phyloP scores from a whole-genome alignment of 2,113 vertebrate genomes.

The Pantherophis guttatus region DNA sequence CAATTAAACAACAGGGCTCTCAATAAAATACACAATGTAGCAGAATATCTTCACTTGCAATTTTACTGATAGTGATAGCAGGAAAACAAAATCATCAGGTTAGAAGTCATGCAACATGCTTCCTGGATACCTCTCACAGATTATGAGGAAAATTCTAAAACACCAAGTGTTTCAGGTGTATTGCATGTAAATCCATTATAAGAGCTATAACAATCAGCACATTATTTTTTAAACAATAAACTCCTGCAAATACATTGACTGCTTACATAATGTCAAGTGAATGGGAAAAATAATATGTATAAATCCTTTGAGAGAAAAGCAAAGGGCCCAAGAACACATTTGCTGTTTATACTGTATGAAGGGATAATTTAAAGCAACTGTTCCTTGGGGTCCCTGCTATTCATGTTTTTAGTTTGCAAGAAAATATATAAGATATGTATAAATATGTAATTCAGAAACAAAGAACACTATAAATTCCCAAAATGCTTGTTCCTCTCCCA shows the following conservation, averaged over 20 bases:
- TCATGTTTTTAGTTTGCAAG: not conserved
- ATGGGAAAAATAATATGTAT: not conserved
- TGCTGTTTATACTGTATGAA: not conserved
- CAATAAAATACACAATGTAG: slow-evolving; percentile 13
- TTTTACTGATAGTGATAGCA: slow-evolving; percentile 59
- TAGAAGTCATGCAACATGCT: slow-evolving; percentile 50
- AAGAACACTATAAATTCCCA: slow-evolving; percentile 9
- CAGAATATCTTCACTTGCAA: slow-evolving; percentile 38
- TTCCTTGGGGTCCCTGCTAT: not conserved
- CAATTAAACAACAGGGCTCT: slow-evolving; percentile 4
- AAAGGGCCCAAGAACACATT: not conserved
- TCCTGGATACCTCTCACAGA: slow-evolving; percentile 31
- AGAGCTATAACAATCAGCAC: not conserved
- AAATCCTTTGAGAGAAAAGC: not conserved
- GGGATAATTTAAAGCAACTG: not conserved
- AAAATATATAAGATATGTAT: not conserved
- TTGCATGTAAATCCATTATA: slow-evolving; percentile 32
- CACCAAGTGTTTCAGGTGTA: slow-evolving; percentile 17
- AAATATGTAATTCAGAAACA: slow-evolving; percentile 25
- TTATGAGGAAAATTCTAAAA: slow-evolving; percentile 45
- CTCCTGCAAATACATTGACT: slow-evolving; percentile 5
- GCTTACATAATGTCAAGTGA: slow-evolving; percentile 11
- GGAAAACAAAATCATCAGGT: slow-evolving; percentile 51
- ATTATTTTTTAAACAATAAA: slow-evolving; percentile 2
- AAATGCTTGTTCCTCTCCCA: not conserved